Percentiles rank a stretch among this genome's conserved stretches.
Evolutionary conservation across 2,797 vertebrate genomes (phyloP).

Genomic region (Meda fulgida): DNA sequence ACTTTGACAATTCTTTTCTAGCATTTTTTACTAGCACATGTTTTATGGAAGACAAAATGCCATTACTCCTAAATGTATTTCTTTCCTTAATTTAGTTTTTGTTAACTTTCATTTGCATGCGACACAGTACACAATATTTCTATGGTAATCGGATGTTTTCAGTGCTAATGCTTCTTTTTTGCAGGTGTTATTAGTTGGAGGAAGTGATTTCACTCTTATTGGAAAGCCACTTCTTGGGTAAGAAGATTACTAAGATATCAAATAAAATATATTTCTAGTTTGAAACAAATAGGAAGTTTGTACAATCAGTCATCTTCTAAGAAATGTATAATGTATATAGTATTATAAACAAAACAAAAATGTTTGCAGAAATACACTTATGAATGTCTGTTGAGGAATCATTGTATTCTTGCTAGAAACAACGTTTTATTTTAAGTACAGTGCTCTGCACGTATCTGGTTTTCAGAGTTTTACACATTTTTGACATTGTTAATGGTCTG

Average conservation of each 20-base stretch:
- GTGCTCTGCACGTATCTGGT: too few relatives aligned
- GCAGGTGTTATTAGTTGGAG: constrained; percentile 85
- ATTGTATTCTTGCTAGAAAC: too few relatives aligned
- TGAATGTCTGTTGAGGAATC: too few relatives aligned
- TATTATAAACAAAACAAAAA: not conserved
- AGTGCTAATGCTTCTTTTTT: constrained; percentile 1
- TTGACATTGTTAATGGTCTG: too few relatives aligned
- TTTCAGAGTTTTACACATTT: too few relatives aligned
- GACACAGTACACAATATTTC: not conserved
- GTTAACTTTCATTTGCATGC: not conserved
- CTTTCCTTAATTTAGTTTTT: not conserved
- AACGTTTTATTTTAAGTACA: too few relatives aligned
- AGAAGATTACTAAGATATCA: too few relatives aligned
- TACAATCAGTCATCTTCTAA: not conserved
- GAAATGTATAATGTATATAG: not conserved
- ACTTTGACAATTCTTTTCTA: not conserved
- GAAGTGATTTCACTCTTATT: constrained; percentile 87
- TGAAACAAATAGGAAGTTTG: not conserved
- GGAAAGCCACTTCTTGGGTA: constrained; percentile 89
- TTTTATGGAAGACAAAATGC: not conserved
- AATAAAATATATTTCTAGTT: not conserved
- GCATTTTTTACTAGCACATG: not conserved
- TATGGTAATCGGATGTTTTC: constrained; percentile 25
- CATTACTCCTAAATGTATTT: not conserved
- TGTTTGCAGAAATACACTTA: not conserved